A percentile compares a stretch with the other conserved stretches of the same genome.
Conservation (phyloP, 2,113 vertebrate genomes). For the Corythoichthys intestinalis region DNA sequence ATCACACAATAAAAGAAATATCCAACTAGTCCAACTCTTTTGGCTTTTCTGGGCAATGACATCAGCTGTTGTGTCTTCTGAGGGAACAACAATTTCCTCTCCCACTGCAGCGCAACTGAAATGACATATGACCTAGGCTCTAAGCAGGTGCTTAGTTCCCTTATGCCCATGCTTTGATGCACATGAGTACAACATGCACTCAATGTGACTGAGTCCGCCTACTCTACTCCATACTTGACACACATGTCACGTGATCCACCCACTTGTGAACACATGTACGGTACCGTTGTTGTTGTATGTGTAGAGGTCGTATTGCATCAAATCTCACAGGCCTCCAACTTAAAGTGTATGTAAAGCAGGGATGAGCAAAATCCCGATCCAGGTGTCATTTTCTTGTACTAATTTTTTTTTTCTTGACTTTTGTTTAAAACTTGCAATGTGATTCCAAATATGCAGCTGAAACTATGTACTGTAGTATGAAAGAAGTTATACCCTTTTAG, state of each 20-base stretch:
- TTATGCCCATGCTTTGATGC: neutral
- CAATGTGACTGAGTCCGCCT: constrained; percentile 1
- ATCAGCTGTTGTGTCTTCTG: too few species aligned
- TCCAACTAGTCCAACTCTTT: too few species aligned
- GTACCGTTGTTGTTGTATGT: neutral
- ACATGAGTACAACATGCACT: neutral
- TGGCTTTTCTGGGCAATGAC: too few species aligned
- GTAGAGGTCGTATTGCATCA: neutral
- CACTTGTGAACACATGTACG: neutral
- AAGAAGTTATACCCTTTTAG: too few species aligned
- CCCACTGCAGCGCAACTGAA: too few species aligned
- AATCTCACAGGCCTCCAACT: neutral
- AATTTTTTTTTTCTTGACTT: too few species aligned
- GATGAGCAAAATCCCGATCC: neutral
- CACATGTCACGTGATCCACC: neutral
- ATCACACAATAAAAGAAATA: too few species aligned
- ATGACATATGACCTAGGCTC: neutral
- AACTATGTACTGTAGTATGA: neutral
- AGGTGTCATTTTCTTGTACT: neutral
- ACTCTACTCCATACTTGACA: constrained; percentile 1
- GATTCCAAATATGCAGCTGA: too few species aligned
- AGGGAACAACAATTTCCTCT: too few species aligned
- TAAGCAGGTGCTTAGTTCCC: neutral
- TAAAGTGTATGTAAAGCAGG: neutral
- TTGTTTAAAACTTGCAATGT: too few species aligned